Base-by-base conservation (phyloP, 2,888 invertebrate species). In the Acleris literana region DNA sequence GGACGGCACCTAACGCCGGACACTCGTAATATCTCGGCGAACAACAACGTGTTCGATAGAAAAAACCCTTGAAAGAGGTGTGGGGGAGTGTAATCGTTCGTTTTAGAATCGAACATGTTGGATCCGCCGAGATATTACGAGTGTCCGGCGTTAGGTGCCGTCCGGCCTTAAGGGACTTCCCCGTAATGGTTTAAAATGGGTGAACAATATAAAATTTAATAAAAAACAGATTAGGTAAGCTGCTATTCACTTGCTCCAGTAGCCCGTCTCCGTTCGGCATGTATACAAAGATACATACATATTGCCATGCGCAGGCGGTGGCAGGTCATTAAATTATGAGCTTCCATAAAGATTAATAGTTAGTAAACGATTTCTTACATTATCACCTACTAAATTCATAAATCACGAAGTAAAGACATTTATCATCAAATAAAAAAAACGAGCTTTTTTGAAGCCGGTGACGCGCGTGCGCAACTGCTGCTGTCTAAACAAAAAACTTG, bases 401-500 rank as follows among this genome's bases (percentile, higher is more conserved):
- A 56, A 65, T 61, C 60, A 56, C 16, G 29, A 54, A 44, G 55
- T 22, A 13, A 60, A 64, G 39, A 55, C 49, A 65, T 60, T 18
- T 65, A 51, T 71, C 73, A 77, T 72, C 73, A 69, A 25, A 69
- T 69, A n/a, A 73, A 74, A 76, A 74, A 78, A 78, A 80, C 76
- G 76, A 72, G 72, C 75, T 79, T 81, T 79, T 74, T 74, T 76
- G 73, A 76, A 75, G 73, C 68, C 64, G 11, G 70, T 85, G 83
- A 84, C 82, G 84, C 80, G 76, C 74, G 70, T 69, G 55, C 76
- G 70, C 86, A 84, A 81, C 86, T 85, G 86, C 70, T 70, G 66
- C 64, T 74, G 74, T 79, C 78, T 63, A 56, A 58, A 69, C 71
- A 73, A 72, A 75, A 68, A 69, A 76, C 76, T 74, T 79, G 81